A percentile compares a stretch with the other conserved stretches of the same genome.
phyloP scores from a whole-genome alignment of 2,888 invertebrate genomes.

The Apamea anceps region DNA sequence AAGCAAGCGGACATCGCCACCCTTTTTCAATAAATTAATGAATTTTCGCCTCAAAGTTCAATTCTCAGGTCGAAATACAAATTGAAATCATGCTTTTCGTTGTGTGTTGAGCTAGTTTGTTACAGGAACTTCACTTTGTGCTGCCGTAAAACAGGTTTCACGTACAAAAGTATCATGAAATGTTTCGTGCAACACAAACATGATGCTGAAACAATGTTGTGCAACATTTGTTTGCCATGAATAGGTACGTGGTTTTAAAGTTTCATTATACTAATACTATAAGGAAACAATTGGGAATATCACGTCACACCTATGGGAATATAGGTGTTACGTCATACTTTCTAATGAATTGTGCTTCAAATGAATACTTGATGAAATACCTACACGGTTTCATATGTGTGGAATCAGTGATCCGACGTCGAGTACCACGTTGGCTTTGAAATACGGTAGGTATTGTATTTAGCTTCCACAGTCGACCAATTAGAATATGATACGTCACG shows the following conservation, averaged over 20 bases:
- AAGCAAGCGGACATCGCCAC: not conserved
- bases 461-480: slow-evolving; percentile 8
- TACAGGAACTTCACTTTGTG: not conserved
- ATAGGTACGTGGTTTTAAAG: not conserved
- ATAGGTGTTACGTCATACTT: not conserved
- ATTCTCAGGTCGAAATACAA: not conserved
- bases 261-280: not conserved
- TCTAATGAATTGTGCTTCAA: not conserved
- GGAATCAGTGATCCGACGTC: slow-evolving; percentile 1
- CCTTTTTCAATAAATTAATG: not conserved
- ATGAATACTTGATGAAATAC: slow-evolving; percentile 3
- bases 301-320: too few relatives aligned
- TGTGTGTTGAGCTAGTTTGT: not conserved
- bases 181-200: not conserved
- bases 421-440: slow-evolving; percentile 29
- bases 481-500: slow-evolving; percentile 38
- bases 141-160: not conserved
- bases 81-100: not conserved
- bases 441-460: slow-evolving; percentile 44
- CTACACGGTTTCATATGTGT: slow-evolving; percentile 11
- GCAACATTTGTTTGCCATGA: not conserved
- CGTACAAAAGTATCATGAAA: not conserved
- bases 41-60: not conserved
- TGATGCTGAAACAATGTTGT: not conserved
- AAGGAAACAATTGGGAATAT: not conserved